These are phyloP conservation scores for Tympanoctomys barrerae DNA, from an alignment of 2,797 vertebrate genomes.

Conservation along the genomic window DNA sequence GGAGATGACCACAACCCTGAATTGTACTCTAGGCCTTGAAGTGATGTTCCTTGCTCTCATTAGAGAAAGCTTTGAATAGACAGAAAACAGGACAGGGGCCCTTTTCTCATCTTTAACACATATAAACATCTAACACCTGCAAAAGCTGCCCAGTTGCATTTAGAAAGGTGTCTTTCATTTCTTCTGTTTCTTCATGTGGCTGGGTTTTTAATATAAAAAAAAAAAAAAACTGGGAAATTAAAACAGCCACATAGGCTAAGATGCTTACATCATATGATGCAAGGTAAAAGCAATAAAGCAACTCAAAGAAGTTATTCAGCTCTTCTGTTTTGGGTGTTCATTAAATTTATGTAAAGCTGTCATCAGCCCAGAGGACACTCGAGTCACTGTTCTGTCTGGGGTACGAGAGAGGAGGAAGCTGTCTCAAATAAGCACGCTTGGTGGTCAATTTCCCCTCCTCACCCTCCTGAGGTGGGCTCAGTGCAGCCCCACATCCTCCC, in stretches of 20 bases:
- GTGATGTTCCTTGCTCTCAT: not conserved
- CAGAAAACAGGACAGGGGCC: not conserved
- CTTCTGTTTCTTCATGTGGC: constrained; percentile 65
- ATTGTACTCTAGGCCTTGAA: not conserved
- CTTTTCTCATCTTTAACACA: not conserved
- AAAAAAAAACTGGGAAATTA: constrained; percentile 84
- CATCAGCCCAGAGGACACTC: constrained; percentile 82
- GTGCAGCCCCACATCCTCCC: constrained; percentile 57
- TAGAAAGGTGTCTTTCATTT: constrained; percentile 75
- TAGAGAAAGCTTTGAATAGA: not conserved
- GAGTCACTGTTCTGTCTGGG: constrained; percentile 79
- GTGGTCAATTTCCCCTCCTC: constrained; percentile 81
- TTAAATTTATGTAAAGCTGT: constrained; percentile 84
- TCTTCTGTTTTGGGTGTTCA: constrained; percentile 78
- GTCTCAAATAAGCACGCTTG: constrained; percentile 80
- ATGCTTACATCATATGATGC: constrained; percentile 81
- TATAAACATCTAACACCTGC: not conserved
- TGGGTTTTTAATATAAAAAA: constrained; percentile 75
- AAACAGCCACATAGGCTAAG: constrained; percentile 76
- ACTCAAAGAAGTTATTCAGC: constrained; percentile 85
- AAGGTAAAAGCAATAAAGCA: constrained; percentile 84
- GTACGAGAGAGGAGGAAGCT: constrained; percentile 29
- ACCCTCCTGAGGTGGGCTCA: constrained; percentile 77
- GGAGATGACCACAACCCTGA: too few species aligned
- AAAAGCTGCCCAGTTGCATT: not conserved